A percentile compares a stretch with the other conserved stretches of the same genome.
Conservation (phyloP, 2,797 vertebrate genomes). For the Phaenicophaeus curvirostris region DNA sequence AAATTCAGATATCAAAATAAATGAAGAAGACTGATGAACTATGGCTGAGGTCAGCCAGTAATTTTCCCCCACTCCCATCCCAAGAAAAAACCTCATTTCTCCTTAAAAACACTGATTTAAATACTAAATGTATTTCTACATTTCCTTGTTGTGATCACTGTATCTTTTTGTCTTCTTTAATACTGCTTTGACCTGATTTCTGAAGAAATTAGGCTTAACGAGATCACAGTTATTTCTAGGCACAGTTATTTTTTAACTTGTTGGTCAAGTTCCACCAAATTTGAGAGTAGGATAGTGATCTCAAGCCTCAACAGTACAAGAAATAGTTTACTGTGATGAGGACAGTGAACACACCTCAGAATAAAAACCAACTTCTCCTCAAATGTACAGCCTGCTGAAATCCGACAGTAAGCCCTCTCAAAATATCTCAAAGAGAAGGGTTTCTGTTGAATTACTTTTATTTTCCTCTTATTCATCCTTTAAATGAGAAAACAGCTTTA, state of each 20-base stretch:
- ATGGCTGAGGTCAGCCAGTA: not conserved
- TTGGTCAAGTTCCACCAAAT: not conserved
- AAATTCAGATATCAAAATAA: conserved; percentile 54
- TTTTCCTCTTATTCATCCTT: not conserved
- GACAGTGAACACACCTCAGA: not conserved
- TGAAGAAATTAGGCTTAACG: not conserved
- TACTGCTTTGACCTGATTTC: not conserved
- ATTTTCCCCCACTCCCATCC: not conserved
- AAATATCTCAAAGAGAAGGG: not conserved
- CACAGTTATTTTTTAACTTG: not conserved
- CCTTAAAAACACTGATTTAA: not conserved
- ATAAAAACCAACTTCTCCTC: not conserved
- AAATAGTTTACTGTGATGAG: not conserved
- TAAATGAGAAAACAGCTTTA: not conserved
- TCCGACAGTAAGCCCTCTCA: not conserved
- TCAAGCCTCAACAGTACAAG: not conserved
- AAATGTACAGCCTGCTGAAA: not conserved
- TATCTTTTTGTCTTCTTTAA: not conserved
- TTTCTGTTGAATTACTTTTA: not conserved
- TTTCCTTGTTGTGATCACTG: not conserved
- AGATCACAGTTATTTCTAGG: not conserved
- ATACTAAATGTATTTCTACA: not conserved
- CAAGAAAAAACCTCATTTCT: not conserved
- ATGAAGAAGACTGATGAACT: not conserved
- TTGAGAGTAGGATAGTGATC: not conserved